Base-by-base conservation (phyloP, 2,888 invertebrate genomes). In the Cheilosia grossa region DNA sequence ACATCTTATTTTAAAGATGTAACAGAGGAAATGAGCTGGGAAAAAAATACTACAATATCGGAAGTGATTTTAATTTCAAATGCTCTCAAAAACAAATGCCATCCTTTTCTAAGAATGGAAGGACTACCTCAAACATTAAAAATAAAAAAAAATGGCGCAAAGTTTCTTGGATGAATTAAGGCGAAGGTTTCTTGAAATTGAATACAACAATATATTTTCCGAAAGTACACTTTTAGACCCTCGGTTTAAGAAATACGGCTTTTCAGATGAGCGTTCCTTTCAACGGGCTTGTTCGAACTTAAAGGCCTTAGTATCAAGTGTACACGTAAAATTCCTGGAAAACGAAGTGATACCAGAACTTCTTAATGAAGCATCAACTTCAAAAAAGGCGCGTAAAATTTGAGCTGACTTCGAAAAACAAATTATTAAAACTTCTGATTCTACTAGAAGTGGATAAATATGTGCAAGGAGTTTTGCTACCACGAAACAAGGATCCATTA, bases 221-320 rank as follows among this genome's bases (percentile, higher is more conserved):
- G 27, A 51, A 27, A 49, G 72, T n/a, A 51, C 59, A 6, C 49
- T 72, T 21, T 19, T 59, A 59, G 72, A 59, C 24, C 40, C 72
- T n/a, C 19, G 72, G 10, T 72, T 7, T 72, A 59, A 72, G 19
- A 72, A 44, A 27, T 72, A 72, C 40, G 51, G 70, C 5, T 59
- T 72, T 37, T 2, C 27, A 13, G 42, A 59, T 33, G 51, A 59
- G 4, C 15, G 4, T 1, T 19, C 59, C 51, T 51, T 51, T 19
- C 24, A 44, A 27, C 33, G 49, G 61, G 61, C 61, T 9, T 51
- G 24, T 17, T 21, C 33, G 1, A 40, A 27, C 33, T 5, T 72
- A 4, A 72, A 61, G 17, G 27, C 27, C 7, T 61, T 51, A 13
- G 33, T 69, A 19, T 40, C 19, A 5, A 49, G n/a, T 15, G 21